Evolutionary conservation across 2,797 vertebrate genomes (phyloP).

Genomic region (Xenentodon cancila): DNA sequence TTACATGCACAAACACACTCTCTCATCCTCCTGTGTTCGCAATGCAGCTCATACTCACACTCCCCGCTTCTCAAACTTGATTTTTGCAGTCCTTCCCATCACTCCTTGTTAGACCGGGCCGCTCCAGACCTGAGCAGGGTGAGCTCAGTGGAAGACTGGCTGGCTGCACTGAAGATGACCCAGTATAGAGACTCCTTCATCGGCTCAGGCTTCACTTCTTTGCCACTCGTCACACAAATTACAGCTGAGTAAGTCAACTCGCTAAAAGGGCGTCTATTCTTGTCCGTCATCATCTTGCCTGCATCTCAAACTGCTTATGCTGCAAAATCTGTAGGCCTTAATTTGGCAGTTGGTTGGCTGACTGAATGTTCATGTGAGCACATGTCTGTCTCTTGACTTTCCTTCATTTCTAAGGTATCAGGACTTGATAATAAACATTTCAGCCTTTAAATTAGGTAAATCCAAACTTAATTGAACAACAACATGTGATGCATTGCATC

Average conservation of each 20-base stretch:
- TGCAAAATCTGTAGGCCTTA: slow-evolving; percentile 45
- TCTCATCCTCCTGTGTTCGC: slow-evolving; percentile 1
- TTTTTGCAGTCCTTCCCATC: slow-evolving; percentile 85
- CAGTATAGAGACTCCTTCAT: slow-evolving; percentile 96
- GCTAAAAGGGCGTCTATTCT: slow-evolving; percentile 23
- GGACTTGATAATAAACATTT: too few relatives aligned
- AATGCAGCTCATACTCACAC: not conserved
- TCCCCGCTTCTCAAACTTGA: not conserved
- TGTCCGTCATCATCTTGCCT: slow-evolving; percentile 21
- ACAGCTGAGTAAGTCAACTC: slow-evolving; percentile 89
- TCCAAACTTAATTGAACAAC: too few relatives aligned
- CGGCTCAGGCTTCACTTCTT: slow-evolving; percentile 92
- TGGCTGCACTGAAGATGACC: slow-evolving; percentile 94
- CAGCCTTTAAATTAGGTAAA: too few relatives aligned
- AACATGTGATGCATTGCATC: too few relatives aligned
- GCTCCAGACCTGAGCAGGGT: slow-evolving; percentile 93
- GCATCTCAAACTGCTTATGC: slow-evolving; percentile 38
- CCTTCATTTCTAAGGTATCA: slow-evolving; percentile 6
- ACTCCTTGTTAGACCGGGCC: slow-evolving; percentile 92
- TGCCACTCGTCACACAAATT: slow-evolving; percentile 93
- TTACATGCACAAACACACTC: slow-evolving; percentile 24
- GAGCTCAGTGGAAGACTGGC: slow-evolving; percentile 96
- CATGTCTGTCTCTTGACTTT: slow-evolving; percentile 41
- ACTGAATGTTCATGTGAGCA: slow-evolving; percentile 34
- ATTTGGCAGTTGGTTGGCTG: slow-evolving; percentile 44